Base-by-base conservation (phyloP, 2,888 invertebrate genomes). In the Drosophila multiciliata region DNA sequence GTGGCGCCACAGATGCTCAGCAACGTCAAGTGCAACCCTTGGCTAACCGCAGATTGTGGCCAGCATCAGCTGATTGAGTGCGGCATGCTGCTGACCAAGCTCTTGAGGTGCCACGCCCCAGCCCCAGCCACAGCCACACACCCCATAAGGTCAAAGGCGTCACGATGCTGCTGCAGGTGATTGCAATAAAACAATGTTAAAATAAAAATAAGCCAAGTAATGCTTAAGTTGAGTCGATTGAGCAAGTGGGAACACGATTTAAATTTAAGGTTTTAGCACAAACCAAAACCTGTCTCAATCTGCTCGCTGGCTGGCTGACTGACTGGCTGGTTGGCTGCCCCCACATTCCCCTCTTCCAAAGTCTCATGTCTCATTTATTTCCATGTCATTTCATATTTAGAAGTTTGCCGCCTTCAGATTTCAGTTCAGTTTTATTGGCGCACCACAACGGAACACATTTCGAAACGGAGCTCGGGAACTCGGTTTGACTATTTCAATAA, bases 381-480 rank as follows among this genome's bases (percentile, higher is more conserved):
- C 76, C 69, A 78, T 82, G 73, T 71, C 84, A 82, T 70, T 87
- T 82, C 74, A 84, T 87, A 89, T 87, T 89, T 89, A 87, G 89
- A 87, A 87, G 89, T 87, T 78, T 60, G 75, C 67, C 70, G 66
- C 58, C 58, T 73, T 68, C 64, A 75, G 85, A 72, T 73, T 76
- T 80, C 68, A 81, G 87, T 75, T 89, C 85, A 84, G 83, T 89
- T 83, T 80, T 80, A 73, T 81, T 75, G 76, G 84, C 75, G 80
- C 72, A 50, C 80, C 55, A 52, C 73, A 55, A 63, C 83, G 74
- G 57, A 55, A 67, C 81, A 59, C 81, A 50, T 65, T 64, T 55
- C 73, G 45, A 38, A 32, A 40, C 54, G 55, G 15, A n/a, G 12
- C 29, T 35, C 23, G n/a, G 26, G 12, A 29, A 35, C 36, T 29